phyloP scores from a whole-genome alignment of 2,797 vertebrate genomes.

The Hozukius guyotensis region DNA sequence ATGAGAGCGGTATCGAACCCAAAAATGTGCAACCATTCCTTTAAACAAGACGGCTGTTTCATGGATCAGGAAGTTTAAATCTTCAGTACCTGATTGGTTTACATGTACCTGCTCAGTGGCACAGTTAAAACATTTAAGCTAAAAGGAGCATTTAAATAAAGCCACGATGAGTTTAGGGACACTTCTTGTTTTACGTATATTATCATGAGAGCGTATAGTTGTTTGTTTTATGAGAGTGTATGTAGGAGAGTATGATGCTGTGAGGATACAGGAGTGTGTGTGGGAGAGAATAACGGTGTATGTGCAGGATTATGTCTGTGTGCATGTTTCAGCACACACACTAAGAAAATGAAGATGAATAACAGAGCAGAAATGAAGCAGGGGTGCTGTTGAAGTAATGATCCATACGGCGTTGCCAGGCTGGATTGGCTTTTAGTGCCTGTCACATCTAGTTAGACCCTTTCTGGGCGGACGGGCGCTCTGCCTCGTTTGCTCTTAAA shows the following conservation, averaged over 20 bases:
- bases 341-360: constrained; percentile 42
- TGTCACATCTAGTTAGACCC: constrained; percentile 66
- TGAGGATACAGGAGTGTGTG: background rate
- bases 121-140: background rate
- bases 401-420: constrained; percentile 43
- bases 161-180: background rate
- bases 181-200: no score
- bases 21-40: no score
- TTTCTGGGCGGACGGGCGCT: constrained; percentile 43
- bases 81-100: no score
- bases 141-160: background rate
- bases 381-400: constrained; percentile 21
- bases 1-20: no score
- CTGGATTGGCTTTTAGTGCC: constrained; percentile 58
- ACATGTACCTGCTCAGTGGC: no score
- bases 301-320: background rate
- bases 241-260: background rate
- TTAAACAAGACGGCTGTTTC: no score
- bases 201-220: background rate
- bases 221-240: background rate
- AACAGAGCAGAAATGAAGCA: background rate
- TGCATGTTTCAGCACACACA: background rate
- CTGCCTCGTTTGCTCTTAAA: constrained; percentile 64
- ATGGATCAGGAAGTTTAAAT: no score
- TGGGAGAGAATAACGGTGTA: background rate